These are phyloP conservation scores for Sebastes oblongus DNA, from an alignment of 2,797 vertebrate genomes.

Conservation along the genomic window DNA sequence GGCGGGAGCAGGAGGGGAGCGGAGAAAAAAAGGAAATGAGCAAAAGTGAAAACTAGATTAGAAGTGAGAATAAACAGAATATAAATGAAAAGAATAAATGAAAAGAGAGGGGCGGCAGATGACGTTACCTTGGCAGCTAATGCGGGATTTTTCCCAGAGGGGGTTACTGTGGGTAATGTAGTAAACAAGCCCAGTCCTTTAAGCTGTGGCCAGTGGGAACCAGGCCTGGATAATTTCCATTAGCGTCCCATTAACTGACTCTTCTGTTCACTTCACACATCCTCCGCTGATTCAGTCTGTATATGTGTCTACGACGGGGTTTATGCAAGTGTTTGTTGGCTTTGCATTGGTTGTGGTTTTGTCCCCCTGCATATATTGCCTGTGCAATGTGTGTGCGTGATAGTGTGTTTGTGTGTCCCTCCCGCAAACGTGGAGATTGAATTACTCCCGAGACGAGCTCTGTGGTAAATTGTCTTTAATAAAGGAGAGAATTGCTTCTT, in stretches of 20 bases:
- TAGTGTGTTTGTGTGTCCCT: neutral
- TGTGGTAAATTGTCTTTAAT: constrained; percentile 63
- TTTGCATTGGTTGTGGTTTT: neutral
- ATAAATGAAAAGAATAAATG: constrained; percentile 1
- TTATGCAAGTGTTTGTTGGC: neutral
- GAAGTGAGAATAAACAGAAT: neutral
- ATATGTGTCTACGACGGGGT: neutral
- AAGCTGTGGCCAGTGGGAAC: constrained; percentile 55
- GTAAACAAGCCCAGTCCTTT: constrained; percentile 43
- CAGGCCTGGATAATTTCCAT: constrained; percentile 53
- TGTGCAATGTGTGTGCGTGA: neutral
- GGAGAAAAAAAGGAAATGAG: neutral
- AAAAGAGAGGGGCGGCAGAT: neutral
- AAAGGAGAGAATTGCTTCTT: constrained; percentile 50
- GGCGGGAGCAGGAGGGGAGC: neutral
- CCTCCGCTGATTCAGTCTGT: neutral
- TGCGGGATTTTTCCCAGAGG: neutral
- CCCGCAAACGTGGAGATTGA: constrained; percentile 20
- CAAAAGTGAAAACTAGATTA: neutral
- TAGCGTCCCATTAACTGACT: constrained; percentile 53
- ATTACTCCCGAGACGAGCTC: constrained; percentile 53
- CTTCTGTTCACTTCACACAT: constrained; percentile 14
- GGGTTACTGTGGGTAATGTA: constrained; percentile 37
- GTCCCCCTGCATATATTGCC: neutral
- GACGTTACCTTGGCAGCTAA: constrained; percentile 42